These are phyloP conservation scores for Oryzaephilus surinamensis DNA, from an alignment of 1,140 invertebrate genomes.

Conservation along the genomic window DNA sequence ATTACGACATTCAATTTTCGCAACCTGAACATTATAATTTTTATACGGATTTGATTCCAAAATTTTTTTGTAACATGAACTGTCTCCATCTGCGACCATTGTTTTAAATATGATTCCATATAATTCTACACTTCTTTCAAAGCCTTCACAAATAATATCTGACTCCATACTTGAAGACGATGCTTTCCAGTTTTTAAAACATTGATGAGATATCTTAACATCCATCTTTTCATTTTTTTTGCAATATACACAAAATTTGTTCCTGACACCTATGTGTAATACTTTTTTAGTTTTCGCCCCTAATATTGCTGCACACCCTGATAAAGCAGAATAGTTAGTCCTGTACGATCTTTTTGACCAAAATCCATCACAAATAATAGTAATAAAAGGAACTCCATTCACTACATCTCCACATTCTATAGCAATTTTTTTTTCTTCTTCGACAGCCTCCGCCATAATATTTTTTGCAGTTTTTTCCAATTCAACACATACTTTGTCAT, in stretches of 20 bases:
- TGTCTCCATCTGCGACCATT: slow-evolving; percentile 32
- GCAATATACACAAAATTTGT: slow-evolving; percentile 30
- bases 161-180: slow-evolving; percentile 37
- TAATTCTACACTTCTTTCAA: slow-evolving; percentile 26
- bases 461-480: no score
- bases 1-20: no score
- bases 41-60: slow-evolving; percentile 12
- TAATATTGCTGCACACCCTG: slow-evolving; percentile 27
- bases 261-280: slow-evolving; percentile 23
- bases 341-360: slow-evolving; percentile 23
- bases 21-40: background rate
- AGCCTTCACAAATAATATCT: slow-evolving; percentile 35
- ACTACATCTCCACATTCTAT: no score
- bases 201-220: slow-evolving; percentile 21
- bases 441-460: no score
- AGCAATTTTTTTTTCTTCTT: no score
- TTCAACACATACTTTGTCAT: no score
- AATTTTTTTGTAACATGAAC: slow-evolving; percentile 23
- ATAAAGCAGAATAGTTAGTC: slow-evolving; percentile 26
- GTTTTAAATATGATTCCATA: slow-evolving; percentile 26
- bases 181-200: slow-evolving; percentile 27
- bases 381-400: slow-evolving; percentile 20
- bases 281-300: slow-evolving; percentile 19
- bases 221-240: slow-evolving; percentile 11
- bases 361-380: slow-evolving; percentile 23